Percentiles rank a stretch among this genome's conserved stretches.
phyloP scores from a whole-genome alignment of 2,888 invertebrate species.

The Tupiocoris notatus region DNA sequence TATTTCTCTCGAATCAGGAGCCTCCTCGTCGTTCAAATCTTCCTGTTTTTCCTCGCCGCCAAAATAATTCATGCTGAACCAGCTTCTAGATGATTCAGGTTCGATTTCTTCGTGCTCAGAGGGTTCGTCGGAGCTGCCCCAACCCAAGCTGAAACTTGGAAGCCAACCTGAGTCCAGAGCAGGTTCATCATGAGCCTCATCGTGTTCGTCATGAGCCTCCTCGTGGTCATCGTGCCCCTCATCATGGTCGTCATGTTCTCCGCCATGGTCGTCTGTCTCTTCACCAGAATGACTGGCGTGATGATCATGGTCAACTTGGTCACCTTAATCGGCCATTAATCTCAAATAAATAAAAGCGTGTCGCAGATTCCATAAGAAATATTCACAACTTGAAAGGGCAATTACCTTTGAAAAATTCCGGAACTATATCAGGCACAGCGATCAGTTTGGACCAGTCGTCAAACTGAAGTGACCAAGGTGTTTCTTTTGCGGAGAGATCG shows the following conservation, averaged over 20 bases:
- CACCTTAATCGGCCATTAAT: slow-evolving; percentile 19
- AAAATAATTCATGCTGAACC: slow-evolving; percentile 41
- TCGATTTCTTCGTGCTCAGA: slow-evolving; percentile 23
- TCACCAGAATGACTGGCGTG: slow-evolving; percentile 48
- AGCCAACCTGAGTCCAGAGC: slow-evolving; percentile 51
- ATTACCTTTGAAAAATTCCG: slow-evolving; percentile 25
- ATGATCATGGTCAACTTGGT: slow-evolving; percentile 43
- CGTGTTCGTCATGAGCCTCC: slow-evolving; percentile 53
- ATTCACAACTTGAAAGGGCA: too few relatives aligned
- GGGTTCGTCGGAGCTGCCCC: slow-evolving; percentile 17
- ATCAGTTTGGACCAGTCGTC: slow-evolving; percentile 61
- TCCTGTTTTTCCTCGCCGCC: slow-evolving; percentile 5
- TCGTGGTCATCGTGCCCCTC: slow-evolving; percentile 49
- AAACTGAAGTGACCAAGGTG: slow-evolving; percentile 49
- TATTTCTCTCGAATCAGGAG: slow-evolving; percentile 7
- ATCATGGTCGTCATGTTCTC: slow-evolving; percentile 52
- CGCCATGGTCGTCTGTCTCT: slow-evolving; percentile 48
- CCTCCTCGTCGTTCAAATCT: slow-evolving; percentile 56
- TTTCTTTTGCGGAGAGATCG: slow-evolving; percentile 44
- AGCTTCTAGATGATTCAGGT: slow-evolving; percentile 4
- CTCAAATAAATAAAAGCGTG: background rate
- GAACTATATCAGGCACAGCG: slow-evolving; percentile 27
- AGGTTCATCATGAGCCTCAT: slow-evolving; percentile 46
- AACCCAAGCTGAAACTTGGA: slow-evolving; percentile 17
- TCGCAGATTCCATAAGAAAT: background rate